Base-by-base conservation (phyloP, 2,888 invertebrate genomes). In the Dicyrtomina minuta region DNA sequence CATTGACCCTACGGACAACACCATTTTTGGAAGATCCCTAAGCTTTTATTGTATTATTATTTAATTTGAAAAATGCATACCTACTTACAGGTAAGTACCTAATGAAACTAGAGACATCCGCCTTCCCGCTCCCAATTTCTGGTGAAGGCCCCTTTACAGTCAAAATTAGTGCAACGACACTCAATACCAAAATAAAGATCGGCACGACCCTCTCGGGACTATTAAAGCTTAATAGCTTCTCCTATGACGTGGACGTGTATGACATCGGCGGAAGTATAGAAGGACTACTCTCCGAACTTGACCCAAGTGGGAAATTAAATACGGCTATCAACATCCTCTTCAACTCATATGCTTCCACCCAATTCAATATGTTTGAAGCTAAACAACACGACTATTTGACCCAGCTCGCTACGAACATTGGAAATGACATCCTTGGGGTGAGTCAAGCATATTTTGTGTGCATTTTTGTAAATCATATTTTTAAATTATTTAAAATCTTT, bases 321-420 rank as follows among this genome's bases (percentile, higher is more conserved):
- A 58, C 56, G 26, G 66, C 66, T 6, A 46, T 66, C 8, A 66
- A 66, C 44, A 66, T 41, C 13, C 24, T 66, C 8, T 55, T 66
- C 58, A 66, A 66, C 46, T 24, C 66, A 2, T 66, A 58, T 33
- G 46, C 43, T n/a, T 46, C 66, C 24, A 41, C 26, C 17, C n/a
- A 58, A n/a, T 41, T 66, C 46, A 46, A 56, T 15, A 39, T 58
- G 15, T 58, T 58, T 24, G 66, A 66, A 27, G 55, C 27, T 15
- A 27, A 58, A 13, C 27, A 43, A 5, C 66, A 66, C 15, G 66
- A 66, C 3, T 15, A 66, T 27, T 22, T 66, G 27, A 44, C 17
- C 2, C n/a, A 13, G 3, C 44, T 66, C n/a, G 13, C 46, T 26
- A 44, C n/a, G 3, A 13, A 17, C 2, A 27, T 58, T 17, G 66